phyloP scores from a whole-genome alignment of 2,888 invertebrate genomes.

The Myopa tessellatipennis region DNA sequence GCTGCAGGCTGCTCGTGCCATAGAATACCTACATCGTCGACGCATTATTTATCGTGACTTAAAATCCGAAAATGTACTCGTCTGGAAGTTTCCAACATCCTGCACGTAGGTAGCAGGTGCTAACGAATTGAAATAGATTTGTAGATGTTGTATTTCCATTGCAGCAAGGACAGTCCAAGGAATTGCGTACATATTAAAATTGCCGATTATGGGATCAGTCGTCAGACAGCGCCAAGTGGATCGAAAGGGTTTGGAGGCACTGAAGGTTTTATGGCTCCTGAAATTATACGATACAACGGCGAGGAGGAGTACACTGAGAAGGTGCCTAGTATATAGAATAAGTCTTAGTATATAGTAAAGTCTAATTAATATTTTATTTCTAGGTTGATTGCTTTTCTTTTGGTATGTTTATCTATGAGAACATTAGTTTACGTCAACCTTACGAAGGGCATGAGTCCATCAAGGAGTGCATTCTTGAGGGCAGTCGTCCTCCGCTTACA shows the following conservation, averaged over 20 bases:
- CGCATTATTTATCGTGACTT: slow-evolving; percentile 85
- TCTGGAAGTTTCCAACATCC: slow-evolving; percentile 94
- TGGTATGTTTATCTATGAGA: slow-evolving; percentile 98
- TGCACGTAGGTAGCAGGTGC: slow-evolving; percentile 59
- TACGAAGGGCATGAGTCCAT: slow-evolving; percentile 97
- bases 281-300: slow-evolving; percentile 97
- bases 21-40: slow-evolving; percentile 93
- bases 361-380: neutral
- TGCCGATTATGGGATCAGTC: slow-evolving; percentile 96
- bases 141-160: neutral
- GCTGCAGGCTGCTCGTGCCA: slow-evolving; percentile 91
- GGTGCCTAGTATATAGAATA: slow-evolving; percentile 66
- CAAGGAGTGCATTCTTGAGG: slow-evolving; percentile 95
- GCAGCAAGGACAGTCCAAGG: slow-evolving; percentile 73
- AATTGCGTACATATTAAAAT: slow-evolving; percentile 87
- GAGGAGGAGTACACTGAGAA: slow-evolving; percentile 99
- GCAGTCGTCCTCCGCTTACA: slow-evolving; percentile 89
- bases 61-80: slow-evolving; percentile 96
- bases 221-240: slow-evolving; percentile 88
- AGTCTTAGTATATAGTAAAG: neutral
- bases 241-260: slow-evolving; percentile 99
- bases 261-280: slow-evolving; percentile 99
- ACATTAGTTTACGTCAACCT: slow-evolving; percentile 91
- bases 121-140: neutral
- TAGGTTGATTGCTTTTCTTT: slow-evolving; percentile 98